Percentiles rank a stretch among this genome's conserved stretches.
Evolutionary conservation across 2,888 invertebrate species (phyloP).

Genomic region (Hypomecis atomaria): DNA sequence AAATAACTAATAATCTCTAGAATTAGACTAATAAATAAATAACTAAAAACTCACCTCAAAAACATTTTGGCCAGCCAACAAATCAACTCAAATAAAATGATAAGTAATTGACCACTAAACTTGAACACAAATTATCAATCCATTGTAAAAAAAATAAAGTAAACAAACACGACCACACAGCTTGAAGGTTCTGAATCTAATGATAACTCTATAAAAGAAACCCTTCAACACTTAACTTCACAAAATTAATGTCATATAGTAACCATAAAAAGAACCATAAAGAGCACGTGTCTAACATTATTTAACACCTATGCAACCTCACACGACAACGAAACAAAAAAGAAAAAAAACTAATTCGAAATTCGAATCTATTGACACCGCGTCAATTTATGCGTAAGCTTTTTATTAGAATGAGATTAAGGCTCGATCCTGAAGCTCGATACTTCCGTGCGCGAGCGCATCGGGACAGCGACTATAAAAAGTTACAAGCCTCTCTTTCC

Average conservation of each 20-base stretch:
- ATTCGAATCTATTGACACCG: constrained; percentile 70
- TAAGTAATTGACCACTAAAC: constrained; percentile 52
- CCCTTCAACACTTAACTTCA: constrained; percentile 75
- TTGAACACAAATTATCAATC: constrained; percentile 59
- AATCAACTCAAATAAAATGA: constrained; percentile 49
- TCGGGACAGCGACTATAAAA: constrained; percentile 82
- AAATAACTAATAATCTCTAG: too few relatives aligned
- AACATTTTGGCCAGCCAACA: constrained; percentile 63
- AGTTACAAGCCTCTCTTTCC: constrained; percentile 82
- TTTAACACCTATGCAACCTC: constrained; percentile 70
- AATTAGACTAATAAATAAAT: constrained; percentile 3
- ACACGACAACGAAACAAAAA: constrained; percentile 55
- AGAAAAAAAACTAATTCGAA: constrained; percentile 66
- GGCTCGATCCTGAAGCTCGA: constrained; percentile 79
- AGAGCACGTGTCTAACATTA: constrained; percentile 78
- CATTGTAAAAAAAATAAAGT: constrained; percentile 54
- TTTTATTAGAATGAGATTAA: constrained; percentile 83
- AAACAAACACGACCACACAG: constrained; percentile 77
- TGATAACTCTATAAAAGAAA: constrained; percentile 73
- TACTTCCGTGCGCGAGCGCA: constrained; percentile 82
- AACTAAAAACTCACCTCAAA: constrained; percentile 61
- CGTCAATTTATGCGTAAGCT: constrained; percentile 81
- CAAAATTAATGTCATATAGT: constrained; percentile 75
- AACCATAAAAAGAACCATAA: constrained; percentile 78
- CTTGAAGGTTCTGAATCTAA: constrained; percentile 68